phyloP scores from a whole-genome alignment of 2,888 invertebrate species.

The Acleris literana region DNA sequence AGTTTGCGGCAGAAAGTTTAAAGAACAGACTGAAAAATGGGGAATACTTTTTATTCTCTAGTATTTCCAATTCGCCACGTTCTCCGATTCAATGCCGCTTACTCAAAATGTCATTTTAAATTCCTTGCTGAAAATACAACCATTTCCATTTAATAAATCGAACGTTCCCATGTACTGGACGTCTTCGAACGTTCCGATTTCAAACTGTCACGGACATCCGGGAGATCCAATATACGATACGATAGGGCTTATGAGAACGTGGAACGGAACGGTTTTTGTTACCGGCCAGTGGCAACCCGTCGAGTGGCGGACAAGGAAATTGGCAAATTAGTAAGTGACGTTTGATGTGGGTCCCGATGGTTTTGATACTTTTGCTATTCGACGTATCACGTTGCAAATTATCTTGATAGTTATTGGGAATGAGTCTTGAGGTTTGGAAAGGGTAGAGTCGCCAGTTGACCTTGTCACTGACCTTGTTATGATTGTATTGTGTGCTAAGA shows the following conservation, averaged over 20 bases:
- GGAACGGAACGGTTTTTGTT: constrained; percentile 18
- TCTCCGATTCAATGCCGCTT: no score
- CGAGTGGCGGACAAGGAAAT: constrained; percentile 33
- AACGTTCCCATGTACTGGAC: constrained; percentile 9
- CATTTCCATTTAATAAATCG: constrained; percentile 18
- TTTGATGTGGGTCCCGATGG: constrained; percentile 25
- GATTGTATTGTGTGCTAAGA: no score
- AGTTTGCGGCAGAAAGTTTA: no score
- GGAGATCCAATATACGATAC: constrained; percentile 33
- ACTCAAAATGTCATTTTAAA: neutral
- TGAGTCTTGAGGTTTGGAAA: no score
- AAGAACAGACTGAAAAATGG: no score
- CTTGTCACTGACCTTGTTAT: no score
- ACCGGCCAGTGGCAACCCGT: neutral
- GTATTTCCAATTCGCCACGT: no score
- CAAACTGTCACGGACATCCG: constrained; percentile 26
- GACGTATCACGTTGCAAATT: neutral
- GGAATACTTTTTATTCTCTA: no score
- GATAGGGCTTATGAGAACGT: constrained; percentile 25
- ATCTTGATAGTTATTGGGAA: neutral
- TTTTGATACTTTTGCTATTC: constrained; percentile 2
- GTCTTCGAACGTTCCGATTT: constrained; percentile 16
- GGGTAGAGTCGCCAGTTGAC: no score
- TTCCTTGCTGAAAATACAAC: neutral
- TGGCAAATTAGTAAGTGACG: constrained; percentile 31